These are phyloP conservation scores for Neolamprologus devosi DNA, from an alignment of 2,113 vertebrate species.

Conservation along the genomic window DNA sequence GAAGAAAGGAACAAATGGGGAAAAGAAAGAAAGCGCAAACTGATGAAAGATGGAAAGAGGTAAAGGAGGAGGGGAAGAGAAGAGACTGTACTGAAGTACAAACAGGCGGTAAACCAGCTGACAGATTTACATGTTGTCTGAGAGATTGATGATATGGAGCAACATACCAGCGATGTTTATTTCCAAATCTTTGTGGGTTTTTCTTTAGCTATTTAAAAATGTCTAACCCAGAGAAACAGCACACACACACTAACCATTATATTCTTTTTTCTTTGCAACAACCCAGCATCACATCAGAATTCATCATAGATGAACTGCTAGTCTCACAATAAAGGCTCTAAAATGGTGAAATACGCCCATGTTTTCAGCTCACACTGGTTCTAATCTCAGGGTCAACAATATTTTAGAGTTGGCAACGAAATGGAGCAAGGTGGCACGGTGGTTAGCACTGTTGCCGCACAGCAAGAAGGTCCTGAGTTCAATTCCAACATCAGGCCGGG, in stretches of 20 bases:
- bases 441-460: too few species aligned
- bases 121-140: not conserved
- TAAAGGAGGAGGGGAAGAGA: not conserved
- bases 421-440: not conserved
- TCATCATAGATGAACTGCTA: rapidly evolving
- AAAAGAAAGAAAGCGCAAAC: not conserved
- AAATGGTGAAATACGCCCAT: rapidly evolving
- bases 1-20: not conserved
- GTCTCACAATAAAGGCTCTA: not conserved
- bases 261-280: not conserved
- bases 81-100: not conserved
- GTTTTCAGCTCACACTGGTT: not conserved
- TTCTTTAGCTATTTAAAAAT: not conserved
- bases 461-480: too few species aligned
- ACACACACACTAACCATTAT: not conserved
- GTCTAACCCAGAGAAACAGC: not conserved
- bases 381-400: not conserved
- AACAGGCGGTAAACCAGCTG: not conserved
- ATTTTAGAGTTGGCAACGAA: not conserved
- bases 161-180: not conserved
- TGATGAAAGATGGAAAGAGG: not conserved
- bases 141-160: not conserved
- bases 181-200: not conserved
- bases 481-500: rapidly evolving
- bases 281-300: not conserved